Percentiles rank a stretch among this genome's conserved stretches.
Evolutionary conservation across 2,113 vertebrate genomes (phyloP).

Genomic region (Caranx melampygus): DNA sequence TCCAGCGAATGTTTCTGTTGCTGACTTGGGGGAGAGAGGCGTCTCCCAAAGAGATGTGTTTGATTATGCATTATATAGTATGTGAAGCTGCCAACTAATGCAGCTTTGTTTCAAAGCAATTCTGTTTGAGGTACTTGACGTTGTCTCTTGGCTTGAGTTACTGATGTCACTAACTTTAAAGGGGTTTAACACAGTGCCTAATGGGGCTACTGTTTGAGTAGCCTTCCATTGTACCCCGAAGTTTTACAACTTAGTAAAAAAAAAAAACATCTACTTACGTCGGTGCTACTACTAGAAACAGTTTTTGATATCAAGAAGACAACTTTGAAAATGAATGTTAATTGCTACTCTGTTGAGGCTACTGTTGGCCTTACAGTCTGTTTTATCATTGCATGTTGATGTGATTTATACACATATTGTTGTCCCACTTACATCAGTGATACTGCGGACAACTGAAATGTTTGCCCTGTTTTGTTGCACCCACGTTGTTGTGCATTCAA

Average conservation of each 20-base stretch:
- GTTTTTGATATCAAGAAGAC: conserved; percentile 48
- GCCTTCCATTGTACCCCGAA: conserved; percentile 54
- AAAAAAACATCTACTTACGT: conserved; percentile 34
- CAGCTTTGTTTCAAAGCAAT: conserved; percentile 41
- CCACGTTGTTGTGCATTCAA: conserved; percentile 54
- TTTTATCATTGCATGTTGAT: conserved; percentile 50
- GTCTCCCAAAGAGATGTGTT: conserved; percentile 54
- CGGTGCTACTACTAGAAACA: conserved; percentile 75
- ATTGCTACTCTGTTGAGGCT: conserved; percentile 29
- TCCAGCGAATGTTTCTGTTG: conserved; percentile 39
- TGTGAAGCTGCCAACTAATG: conserved; percentile 30
- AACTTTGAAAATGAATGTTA: conserved; percentile 43
- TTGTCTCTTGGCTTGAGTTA: conserved; percentile 49
- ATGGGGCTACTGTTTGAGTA: conserved; percentile 48
- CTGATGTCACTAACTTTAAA: conserved; percentile 56
- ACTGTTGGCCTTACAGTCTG: conserved; percentile 31
- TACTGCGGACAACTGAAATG: conserved; percentile 15
- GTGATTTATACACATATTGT: conserved; percentile 15
- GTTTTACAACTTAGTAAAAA: conserved; percentile 42
- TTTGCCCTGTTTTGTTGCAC: conserved; percentile 30
- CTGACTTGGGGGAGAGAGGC: background rate
- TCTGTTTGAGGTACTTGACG: conserved; percentile 34
- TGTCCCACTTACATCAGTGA: conserved; percentile 23
- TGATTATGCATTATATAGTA: conserved; percentile 27
- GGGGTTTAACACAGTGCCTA: conserved; percentile 76